Conservation (phyloP, 2,797 vertebrate genomes). For the Pseudochromis fuscus region DNA sequence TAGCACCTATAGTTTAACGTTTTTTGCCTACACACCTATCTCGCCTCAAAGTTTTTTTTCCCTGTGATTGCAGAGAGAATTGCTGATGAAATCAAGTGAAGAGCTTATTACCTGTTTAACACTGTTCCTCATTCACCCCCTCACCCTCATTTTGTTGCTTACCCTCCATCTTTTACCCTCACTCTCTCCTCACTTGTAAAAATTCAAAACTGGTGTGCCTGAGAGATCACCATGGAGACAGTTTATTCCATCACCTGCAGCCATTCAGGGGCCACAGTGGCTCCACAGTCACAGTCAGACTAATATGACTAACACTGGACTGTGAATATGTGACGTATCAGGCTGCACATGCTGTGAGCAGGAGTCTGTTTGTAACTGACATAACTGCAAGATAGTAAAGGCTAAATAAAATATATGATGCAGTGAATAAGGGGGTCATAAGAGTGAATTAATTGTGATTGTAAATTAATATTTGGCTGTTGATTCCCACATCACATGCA, state of each 20-base stretch:
- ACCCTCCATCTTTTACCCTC: conserved; percentile 64
- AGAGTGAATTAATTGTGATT: not conserved
- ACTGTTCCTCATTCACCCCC: conserved; percentile 6
- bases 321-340: not conserved
- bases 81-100: conserved; percentile 64
- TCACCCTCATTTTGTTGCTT: conserved; percentile 30
- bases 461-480: not conserved
- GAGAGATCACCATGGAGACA: conserved; percentile 74
- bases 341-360: conserved; percentile 8
- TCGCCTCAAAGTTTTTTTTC: conserved; percentile 35
- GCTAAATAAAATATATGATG: not conserved
- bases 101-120: conserved; percentile 63
- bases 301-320: conserved; percentile 10
- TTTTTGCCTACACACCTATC: not conserved
- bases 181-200: conserved; percentile 70
- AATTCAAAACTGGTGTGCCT: conserved; percentile 75
- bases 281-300: conserved; percentile 33
- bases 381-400: not conserved
- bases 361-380: conserved; percentile 1
- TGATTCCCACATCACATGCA: not conserved
- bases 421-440: not conserved
- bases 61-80: conserved; percentile 36
- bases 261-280: conserved; percentile 12
- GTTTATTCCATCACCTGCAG: conserved; percentile 65
- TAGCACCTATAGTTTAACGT: not conserved